Evolutionary conservation across 2,797 vertebrate species (phyloP), one percentile per base, ranked within the genome.

Genomic region (Eulemur mongoz): DNA sequence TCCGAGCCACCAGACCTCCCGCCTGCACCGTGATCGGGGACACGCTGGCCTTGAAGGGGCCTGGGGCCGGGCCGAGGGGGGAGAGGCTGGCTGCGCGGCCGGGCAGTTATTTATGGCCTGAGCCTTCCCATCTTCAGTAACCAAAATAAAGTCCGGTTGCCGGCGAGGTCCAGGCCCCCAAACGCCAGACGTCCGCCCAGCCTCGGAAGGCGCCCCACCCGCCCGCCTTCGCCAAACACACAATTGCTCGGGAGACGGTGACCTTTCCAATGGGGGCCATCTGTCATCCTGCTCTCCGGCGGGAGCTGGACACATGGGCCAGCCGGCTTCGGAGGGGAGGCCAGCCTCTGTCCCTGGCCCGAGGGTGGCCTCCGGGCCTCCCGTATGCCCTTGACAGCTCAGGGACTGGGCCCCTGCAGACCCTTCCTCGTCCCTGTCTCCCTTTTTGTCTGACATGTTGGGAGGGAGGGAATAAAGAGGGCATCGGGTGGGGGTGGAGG

Each of bases 1-100:
- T 67, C 38, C 94, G 97, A 98, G 98, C 98, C 94, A 83, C 95
- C 84, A 98, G 98, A 93, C 95, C 97, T 97, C 97, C 94, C 3
- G 38, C 97, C 98, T 70, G 13, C 1, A 18, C 82, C 0, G 50
- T 30, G 27, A 82, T 96, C 63, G 22, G 75, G 93, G 92, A 90
- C 97, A 89, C 2, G 1, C 96, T 59, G 95, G 96, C 97, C 97
- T 96, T 93, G 97, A 92, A 69, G 92, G 84, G 80, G 82, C 96
- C 87, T 38, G n/a, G 15, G 87, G 93, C 81, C 96, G 92, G 97
- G 84, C 79, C 1, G 9, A 59, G 0, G 2, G 57, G 95, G 96
- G 93, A 86, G 96, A 95, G 97, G 97, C 95, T 75, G 97, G 96
- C 96, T 70, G 73, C 93, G 61, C 50, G 54, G 83, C 93, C 85